Conservation (phyloP, 2,797 vertebrate genomes). For the Ficedula albicollis region DNA sequence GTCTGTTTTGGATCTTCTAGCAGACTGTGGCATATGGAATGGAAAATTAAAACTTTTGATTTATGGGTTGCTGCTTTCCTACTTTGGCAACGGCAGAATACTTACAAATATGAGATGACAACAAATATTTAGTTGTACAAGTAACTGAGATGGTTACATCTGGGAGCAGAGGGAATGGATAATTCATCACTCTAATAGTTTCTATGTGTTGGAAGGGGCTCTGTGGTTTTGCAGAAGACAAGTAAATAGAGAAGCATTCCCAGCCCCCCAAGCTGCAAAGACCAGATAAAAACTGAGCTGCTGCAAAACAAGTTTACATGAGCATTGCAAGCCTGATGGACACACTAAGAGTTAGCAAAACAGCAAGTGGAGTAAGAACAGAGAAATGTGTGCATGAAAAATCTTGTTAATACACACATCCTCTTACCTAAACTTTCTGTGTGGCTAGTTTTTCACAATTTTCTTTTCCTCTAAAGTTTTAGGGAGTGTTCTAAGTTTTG, state of each 20-base stretch:
- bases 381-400: not conserved
- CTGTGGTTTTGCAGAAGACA: not conserved
- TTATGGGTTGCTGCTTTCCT: constrained; percentile 30
- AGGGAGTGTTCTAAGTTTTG: not conserved
- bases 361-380: not conserved
- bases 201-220: not conserved
- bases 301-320: not conserved
- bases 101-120: not conserved
- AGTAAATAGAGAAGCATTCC: constrained; percentile 18
- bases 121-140: constrained; percentile 8
- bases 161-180: constrained; percentile 12
- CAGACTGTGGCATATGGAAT: not conserved
- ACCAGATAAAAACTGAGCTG: constrained; percentile 4
- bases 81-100: constrained; percentile 1
- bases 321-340: not conserved
- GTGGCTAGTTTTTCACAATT: not conserved
- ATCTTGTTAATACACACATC: not conserved
- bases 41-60: constrained; percentile 54
- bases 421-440: not conserved
- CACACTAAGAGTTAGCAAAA: not conserved
- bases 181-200: constrained; percentile 29
- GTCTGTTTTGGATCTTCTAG: not conserved
- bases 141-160: constrained; percentile 3
- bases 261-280: not conserved
- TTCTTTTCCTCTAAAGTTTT: not conserved